Conservation (phyloP, 2,888 invertebrate genomes). For the Acrobasis repandana region DNA sequence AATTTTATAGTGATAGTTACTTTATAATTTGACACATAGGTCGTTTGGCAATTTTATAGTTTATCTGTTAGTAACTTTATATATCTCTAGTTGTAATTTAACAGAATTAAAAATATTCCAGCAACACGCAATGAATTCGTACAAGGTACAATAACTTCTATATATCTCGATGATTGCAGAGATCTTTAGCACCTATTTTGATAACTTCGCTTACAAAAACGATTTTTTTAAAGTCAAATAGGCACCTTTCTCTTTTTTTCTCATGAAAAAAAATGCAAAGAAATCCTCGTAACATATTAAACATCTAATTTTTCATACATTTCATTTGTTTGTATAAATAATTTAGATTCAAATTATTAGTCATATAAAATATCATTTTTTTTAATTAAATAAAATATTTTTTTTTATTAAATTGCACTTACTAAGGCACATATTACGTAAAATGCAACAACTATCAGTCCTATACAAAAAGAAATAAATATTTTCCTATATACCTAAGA, state of each 20-base stretch:
- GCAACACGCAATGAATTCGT: not conserved
- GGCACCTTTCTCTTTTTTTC: not conserved
- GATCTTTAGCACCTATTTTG: conserved; percentile 17
- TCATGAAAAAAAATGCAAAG: conserved; percentile 7
- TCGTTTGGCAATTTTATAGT: no score
- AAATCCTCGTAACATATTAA: not conserved
- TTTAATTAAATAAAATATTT: conserved; percentile 4
- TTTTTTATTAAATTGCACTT: conserved; percentile 39
- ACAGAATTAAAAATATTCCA: not conserved
- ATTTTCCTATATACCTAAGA: conserved; percentile 26
- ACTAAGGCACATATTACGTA: conserved; percentile 46
- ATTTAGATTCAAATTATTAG: not conserved
- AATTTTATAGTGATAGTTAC: no score
- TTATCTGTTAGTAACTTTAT: no score
- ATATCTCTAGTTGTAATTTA: no score
- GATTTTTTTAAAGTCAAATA: not conserved
- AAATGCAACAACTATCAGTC: conserved; percentile 47
- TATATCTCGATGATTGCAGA: conserved; percentile 11
- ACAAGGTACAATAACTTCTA: not conserved
- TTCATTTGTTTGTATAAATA: not conserved
- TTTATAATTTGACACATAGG: no score
- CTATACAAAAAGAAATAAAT: conserved; percentile 29
- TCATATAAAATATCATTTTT: conserved; percentile 8
- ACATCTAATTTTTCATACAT: not conserved
- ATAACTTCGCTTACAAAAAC: not conserved